A percentile compares a stretch with the other conserved stretches of the same genome.
Conservation (phyloP, 2,797 vertebrate species). For the Poecilia wingei region DNA sequence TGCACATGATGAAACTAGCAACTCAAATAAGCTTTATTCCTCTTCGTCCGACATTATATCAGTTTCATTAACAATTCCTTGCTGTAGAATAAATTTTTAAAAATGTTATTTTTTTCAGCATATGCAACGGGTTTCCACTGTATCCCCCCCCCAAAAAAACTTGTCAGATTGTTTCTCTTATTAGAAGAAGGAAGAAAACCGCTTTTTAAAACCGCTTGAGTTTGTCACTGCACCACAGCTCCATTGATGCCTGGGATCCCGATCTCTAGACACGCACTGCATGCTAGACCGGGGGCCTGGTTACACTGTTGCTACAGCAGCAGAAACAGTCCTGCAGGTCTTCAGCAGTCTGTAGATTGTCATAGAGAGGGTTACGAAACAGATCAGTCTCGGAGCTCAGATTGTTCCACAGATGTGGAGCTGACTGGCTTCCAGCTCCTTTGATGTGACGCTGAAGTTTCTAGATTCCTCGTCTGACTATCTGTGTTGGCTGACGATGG, state of each 20-base stretch:
- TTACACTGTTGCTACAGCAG: conserved; percentile 39
- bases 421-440: conserved; percentile 57
- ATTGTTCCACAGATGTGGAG: conserved; percentile 69
- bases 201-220: not conserved
- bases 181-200: not conserved
- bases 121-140: not conserved
- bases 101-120: not conserved
- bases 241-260: conserved; percentile 43
- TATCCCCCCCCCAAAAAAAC: too few relatives aligned
- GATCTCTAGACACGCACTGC: conserved; percentile 27
- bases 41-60: not conserved
- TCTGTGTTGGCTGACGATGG: conserved; percentile 47
- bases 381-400: conserved; percentile 51
- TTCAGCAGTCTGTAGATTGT: conserved; percentile 54
- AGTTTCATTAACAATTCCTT: not conserved
- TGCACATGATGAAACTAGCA: not conserved
- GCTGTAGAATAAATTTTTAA: not conserved
- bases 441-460: conserved; percentile 66
- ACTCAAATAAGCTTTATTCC: not conserved
- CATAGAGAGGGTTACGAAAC: conserved; percentile 56
- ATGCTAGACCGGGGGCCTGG: conserved; percentile 16
- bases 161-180: not conserved
- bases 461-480: conserved; percentile 59
- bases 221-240: conserved; percentile 12
- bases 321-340: conserved; percentile 42